These are phyloP conservation scores for Diarsia mendica DNA, from an alignment of 2,888 invertebrate species.

Conservation along the genomic window DNA sequence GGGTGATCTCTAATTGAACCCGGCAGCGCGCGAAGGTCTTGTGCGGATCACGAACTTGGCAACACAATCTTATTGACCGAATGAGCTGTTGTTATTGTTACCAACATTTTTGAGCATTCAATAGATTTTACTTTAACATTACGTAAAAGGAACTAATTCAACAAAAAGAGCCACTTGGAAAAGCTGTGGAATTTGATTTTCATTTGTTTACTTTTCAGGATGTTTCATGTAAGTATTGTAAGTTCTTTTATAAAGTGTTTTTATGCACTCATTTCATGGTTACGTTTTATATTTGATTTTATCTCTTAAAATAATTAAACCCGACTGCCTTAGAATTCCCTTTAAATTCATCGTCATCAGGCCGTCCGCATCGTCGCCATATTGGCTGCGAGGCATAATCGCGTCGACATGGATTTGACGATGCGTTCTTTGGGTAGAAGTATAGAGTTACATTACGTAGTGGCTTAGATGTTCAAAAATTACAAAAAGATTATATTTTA, in stretches of 20 bases:
- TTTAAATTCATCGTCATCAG: conserved; percentile 15
- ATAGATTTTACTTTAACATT: conserved; percentile 44
- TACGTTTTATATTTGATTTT: conserved; percentile 1
- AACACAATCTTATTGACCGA: conserved; percentile 69
- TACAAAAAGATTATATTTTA: neutral
- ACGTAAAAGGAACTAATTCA: conserved; percentile 26
- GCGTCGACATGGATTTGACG: conserved; percentile 9
- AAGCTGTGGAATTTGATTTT: conserved; percentile 2
- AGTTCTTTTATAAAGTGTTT: neutral
- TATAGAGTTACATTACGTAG: conserved; percentile 10
- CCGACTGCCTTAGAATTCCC: neutral
- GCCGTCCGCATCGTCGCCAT: conserved; percentile 27
- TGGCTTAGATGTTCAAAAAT: neutral
- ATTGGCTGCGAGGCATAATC: conserved; percentile 36
- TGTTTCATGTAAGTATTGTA: conserved; percentile 4
- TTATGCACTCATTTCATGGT: conserved; percentile 6
- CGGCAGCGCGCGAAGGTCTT: conserved; percentile 80
- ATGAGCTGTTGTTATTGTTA: conserved; percentile 58
- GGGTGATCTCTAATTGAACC: conserved; percentile 83
- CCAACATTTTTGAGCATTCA: conserved; percentile 53
- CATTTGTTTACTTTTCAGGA: conserved; percentile 5
- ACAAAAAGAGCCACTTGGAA: neutral
- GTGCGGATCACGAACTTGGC: conserved; percentile 70
- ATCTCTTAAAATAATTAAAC: neutral
- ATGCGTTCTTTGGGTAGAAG: conserved; percentile 3